Evolutionary conservation across 30 jellyfish, hydroid and myxozoan species (phyloP).

Genomic region (Hydra vulgaris): DNA sequence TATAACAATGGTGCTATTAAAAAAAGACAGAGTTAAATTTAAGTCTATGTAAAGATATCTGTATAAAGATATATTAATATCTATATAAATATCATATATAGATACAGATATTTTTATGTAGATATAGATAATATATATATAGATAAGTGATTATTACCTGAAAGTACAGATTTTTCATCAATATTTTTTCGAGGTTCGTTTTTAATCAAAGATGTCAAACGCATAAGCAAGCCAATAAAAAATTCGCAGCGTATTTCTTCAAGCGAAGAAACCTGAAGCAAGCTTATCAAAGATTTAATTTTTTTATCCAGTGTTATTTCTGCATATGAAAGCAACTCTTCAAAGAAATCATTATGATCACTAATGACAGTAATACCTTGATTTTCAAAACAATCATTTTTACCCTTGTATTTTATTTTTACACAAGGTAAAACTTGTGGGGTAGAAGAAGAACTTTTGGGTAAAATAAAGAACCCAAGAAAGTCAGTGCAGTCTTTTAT

Average conservation of each 20-base stretch:
- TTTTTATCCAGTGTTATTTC: not conserved
- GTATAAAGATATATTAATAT: too few species aligned
- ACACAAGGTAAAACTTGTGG: not conserved
- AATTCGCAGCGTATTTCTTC: not conserved
- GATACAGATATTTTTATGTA: too few species aligned
- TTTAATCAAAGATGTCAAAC: not conserved
- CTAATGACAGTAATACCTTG: too few species aligned
- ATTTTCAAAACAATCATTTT: not conserved
- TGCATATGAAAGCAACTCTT: not conserved
- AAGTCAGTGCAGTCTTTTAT: not conserved
- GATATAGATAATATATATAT: too few species aligned
- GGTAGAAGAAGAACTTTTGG: not conserved
- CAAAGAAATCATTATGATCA: not conserved
- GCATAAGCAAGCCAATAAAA: not conserved
- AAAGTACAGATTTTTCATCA: not conserved
- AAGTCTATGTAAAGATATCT: too few species aligned
- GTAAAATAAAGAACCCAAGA: not conserved
- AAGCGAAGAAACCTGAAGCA: not conserved
- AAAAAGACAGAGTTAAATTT: too few species aligned
- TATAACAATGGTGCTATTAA: not conserved
- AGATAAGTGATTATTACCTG: not conserved
- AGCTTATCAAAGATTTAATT: not conserved
- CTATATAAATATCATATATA: too few species aligned
- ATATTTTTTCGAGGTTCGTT: not conserved
- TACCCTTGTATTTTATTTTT: not conserved